These are phyloP conservation scores for Drosophila emarginata DNA, from an alignment of 2,888 invertebrate genomes.

Conservation along the genomic window DNA sequence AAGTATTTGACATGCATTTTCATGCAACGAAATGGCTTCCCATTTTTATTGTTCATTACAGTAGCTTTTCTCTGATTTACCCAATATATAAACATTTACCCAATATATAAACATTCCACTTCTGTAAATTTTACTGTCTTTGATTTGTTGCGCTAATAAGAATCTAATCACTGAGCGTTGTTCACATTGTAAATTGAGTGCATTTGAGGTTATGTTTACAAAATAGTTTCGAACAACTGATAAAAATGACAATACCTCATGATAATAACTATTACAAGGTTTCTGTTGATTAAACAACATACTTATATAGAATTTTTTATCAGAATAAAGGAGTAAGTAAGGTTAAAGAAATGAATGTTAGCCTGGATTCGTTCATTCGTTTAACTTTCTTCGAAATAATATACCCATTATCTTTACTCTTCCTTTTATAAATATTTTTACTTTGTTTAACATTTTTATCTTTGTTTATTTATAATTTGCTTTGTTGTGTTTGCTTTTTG, in stretches of 20 bases:
- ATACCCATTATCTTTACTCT: not conserved
- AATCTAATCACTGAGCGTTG: not conserved
- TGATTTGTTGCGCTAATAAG: no score
- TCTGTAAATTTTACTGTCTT: not conserved
- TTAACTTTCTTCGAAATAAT: not conserved
- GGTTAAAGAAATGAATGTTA: not conserved
- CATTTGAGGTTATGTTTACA: not conserved
- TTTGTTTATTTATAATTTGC: not conserved
- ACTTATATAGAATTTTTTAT: not conserved
- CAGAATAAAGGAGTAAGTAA: not conserved
- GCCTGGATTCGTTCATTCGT: not conserved
- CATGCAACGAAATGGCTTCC: no score
- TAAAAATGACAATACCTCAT: not conserved
- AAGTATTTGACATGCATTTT: no score
- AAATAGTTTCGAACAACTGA: not conserved
- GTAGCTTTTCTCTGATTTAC: no score
- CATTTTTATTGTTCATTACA: no score
- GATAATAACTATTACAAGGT: not conserved
- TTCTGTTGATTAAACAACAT: not conserved
- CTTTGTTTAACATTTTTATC: constrained; percentile 11
- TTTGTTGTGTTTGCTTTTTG: not conserved
- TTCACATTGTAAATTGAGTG: not conserved
- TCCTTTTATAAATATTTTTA: constrained; percentile 4
- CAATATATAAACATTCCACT: no score
- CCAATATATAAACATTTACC: no score